These are phyloP conservation scores for Pachycephus smyrnensis DNA, from an alignment of 2,888 invertebrate genomes.

Conservation along the genomic window DNA sequence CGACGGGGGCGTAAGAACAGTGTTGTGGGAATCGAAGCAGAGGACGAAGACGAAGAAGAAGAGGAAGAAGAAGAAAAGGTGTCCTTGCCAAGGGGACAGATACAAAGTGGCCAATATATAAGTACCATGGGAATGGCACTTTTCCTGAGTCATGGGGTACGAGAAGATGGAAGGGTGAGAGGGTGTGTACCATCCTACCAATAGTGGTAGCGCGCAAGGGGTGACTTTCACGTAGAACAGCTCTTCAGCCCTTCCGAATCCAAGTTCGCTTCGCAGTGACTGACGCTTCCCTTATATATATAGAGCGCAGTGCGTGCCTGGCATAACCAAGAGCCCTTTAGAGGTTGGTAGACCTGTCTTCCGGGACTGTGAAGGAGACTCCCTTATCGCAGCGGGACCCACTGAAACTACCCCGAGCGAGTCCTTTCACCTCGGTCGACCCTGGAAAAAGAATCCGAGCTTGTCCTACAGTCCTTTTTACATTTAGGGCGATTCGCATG, in stretches of 20 bases:
- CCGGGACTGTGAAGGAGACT: not conserved
- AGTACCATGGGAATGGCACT: not conserved
- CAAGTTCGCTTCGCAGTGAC: not conserved
- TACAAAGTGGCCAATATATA: not conserved
- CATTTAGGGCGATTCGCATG: not conserved
- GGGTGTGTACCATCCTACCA: not conserved
- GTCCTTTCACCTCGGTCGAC: not conserved
- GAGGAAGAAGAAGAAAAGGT: not conserved
- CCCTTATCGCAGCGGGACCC: not conserved
- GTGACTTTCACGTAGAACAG: not conserved
- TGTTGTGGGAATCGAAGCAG: not conserved
- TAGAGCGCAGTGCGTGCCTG: not conserved
- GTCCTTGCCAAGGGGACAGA: not conserved
- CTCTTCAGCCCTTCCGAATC: not conserved
- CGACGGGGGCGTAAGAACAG: not conserved
- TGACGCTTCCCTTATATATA: not conserved
- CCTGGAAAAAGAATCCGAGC: not conserved
- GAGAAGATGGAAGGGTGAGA: not conserved
- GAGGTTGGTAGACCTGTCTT: not conserved
- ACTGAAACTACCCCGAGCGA: not conserved
- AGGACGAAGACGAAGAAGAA: not conserved
- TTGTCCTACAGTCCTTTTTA: not conserved
- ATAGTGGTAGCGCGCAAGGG: not conserved
- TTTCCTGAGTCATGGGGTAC: not conserved
- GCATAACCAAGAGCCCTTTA: not conserved